phyloP scores from a whole-genome alignment of 2,888 invertebrate species.

The Orthosia incerta region DNA sequence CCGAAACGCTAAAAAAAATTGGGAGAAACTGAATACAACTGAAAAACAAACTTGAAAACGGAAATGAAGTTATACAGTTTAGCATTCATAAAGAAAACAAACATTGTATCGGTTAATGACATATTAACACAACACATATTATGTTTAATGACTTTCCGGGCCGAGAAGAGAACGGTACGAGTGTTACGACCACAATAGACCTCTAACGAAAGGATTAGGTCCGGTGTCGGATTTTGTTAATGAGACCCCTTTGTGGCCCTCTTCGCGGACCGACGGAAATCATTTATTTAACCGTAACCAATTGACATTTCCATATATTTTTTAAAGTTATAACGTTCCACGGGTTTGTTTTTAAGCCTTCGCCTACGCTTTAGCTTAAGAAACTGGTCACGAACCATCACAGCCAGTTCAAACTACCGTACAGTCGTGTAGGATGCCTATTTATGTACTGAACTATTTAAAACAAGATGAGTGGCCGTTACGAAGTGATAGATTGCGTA shows the following conservation, averaged over 20 bases:
- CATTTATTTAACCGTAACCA: slow-evolving; percentile 86
- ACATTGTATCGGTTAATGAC: slow-evolving; percentile 64
- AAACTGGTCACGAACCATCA: slow-evolving; percentile 64
- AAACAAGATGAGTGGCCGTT: slow-evolving; percentile 61
- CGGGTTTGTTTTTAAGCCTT: slow-evolving; percentile 76
- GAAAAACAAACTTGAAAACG: slow-evolving; percentile 19
- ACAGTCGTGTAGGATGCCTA: slow-evolving; percentile 59
- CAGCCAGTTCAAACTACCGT: slow-evolving; percentile 60
- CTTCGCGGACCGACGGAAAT: slow-evolving; percentile 82
- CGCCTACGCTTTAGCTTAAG: slow-evolving; percentile 73
- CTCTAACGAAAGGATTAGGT: slow-evolving; percentile 90
- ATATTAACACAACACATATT: slow-evolving; percentile 74
- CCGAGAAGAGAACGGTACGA: slow-evolving; percentile 45
- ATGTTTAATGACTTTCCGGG: slow-evolving; percentile 68
- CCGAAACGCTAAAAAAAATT: not conserved
- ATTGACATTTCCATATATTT: slow-evolving; percentile 81
- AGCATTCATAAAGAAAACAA: slow-evolving; percentile 46
- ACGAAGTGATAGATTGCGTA: slow-evolving; percentile 57
- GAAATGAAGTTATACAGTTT: slow-evolving; percentile 46
- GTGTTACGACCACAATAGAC: slow-evolving; percentile 80
- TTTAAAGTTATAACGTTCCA: slow-evolving; percentile 74
- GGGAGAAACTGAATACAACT: slow-evolving; percentile 8
- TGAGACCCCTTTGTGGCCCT: slow-evolving; percentile 85
- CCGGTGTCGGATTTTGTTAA: slow-evolving; percentile 86
- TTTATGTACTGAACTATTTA: slow-evolving; percentile 60